Percentiles rank a stretch among this genome's conserved stretches.
Evolutionary conservation across 1,140 invertebrate species (phyloP).

Genomic region (Drosophila erecta): DNA sequence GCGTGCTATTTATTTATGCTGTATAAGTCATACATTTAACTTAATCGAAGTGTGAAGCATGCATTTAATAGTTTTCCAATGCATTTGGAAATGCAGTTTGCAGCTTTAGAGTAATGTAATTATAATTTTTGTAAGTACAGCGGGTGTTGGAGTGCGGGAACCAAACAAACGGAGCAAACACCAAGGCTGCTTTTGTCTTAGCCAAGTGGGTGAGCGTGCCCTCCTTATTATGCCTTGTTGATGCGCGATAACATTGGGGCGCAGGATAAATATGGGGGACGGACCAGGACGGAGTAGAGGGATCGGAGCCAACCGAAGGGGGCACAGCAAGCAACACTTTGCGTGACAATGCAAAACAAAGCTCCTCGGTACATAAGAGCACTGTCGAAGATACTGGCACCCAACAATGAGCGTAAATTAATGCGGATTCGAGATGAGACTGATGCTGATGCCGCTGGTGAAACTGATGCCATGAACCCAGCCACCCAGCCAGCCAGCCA

Average conservation of each 20-base stretch:
- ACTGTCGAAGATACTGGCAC: slow-evolving; percentile 49
- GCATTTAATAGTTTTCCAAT: no score
- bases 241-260: slow-evolving; percentile 62
- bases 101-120: no score
- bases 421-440: slow-evolving; percentile 70
- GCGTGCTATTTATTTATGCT: not conserved
- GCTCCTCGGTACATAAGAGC: slow-evolving; percentile 1
- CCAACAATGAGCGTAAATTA: slow-evolving; percentile 74
- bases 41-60: no score
- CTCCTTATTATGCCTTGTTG: slow-evolving; percentile 64
- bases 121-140: not conserved
- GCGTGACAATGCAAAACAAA: slow-evolving; percentile 64
- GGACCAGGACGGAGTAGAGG: not conserved
- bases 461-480: slow-evolving; percentile 3
- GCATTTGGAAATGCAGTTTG: no score
- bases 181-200: slow-evolving; percentile 56
- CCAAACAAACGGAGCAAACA: slow-evolving; percentile 19
- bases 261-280: slow-evolving; percentile 12
- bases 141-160: not conserved
- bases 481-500: slow-evolving; percentile 3
- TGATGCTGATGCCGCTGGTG: slow-evolving; percentile 10
- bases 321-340: slow-evolving; percentile 66
- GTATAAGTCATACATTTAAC: no score
- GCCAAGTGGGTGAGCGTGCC: slow-evolving; percentile 52
- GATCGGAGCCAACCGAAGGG: not conserved